A percentile compares a stretch with the other conserved stretches of the same genome.
Conservation (phyloP, 2,113 vertebrate genomes). For the Hypocryptadius cinnamomeus region DNA sequence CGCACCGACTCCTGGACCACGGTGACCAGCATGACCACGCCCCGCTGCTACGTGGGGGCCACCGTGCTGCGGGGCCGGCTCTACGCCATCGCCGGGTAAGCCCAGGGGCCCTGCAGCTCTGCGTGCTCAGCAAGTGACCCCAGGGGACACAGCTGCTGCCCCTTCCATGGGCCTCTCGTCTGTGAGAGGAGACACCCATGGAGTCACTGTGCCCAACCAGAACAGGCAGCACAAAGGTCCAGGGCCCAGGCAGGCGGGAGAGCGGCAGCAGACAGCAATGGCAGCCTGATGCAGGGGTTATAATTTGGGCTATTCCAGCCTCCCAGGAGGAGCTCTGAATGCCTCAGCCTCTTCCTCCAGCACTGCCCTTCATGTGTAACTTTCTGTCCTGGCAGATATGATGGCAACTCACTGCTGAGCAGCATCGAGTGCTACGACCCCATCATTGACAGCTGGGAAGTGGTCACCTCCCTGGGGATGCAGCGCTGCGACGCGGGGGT, state of each 20-base stretch:
- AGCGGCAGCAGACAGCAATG: background rate
- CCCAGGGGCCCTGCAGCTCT: rapidly evolving
- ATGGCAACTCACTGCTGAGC: constrained; percentile 95
- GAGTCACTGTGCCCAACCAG: rapidly evolving
- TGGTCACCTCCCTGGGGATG: constrained; percentile 96
- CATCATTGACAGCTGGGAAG: constrained; percentile 97
- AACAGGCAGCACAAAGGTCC: background rate
- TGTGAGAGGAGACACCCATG: background rate
- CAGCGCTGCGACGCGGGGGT: constrained; percentile 97
- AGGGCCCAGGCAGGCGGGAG: background rate
- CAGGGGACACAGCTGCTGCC: background rate
- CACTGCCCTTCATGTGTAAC: background rate
- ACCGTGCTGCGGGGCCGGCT: constrained; percentile 92
- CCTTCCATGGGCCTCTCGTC: background rate
- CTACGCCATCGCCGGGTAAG: constrained; percentile 94
- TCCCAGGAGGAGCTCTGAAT: background rate
- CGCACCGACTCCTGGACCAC: constrained; percentile 96
- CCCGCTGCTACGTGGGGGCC: constrained; percentile 95
- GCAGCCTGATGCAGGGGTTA: background rate
- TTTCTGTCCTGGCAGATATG: constrained; percentile 76
- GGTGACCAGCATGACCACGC: constrained; percentile 95
- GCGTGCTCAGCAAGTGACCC: rapidly evolving
- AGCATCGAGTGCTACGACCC: constrained; percentile 98
- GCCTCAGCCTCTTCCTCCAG: background rate
- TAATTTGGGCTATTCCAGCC: background rate